phyloP scores from a whole-genome alignment of 2,888 invertebrate genomes.

The Kryphioiulus occultus region DNA sequence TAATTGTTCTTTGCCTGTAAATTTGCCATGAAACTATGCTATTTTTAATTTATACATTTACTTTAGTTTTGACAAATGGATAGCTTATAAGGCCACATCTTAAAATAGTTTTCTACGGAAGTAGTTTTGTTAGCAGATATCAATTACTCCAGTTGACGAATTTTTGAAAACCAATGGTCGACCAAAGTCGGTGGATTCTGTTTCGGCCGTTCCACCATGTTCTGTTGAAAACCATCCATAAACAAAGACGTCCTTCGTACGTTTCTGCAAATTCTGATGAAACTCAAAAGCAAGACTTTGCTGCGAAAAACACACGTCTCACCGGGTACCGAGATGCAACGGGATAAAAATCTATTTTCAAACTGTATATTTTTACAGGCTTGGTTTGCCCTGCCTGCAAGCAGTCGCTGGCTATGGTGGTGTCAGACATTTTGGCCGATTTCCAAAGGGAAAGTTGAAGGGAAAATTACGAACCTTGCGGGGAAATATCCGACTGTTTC shows the following conservation, averaged over 20 bases:
- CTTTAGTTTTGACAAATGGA: too few species aligned
- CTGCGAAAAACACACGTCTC: not conserved
- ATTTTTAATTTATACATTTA: too few species aligned
- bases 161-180: too few species aligned
- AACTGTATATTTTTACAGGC: slow-evolving; percentile 30
- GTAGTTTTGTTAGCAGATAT: too few species aligned
- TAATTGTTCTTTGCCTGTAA: too few species aligned
- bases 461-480: not conserved
- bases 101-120: too few species aligned
- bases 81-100: too few species aligned
- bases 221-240: too few species aligned
- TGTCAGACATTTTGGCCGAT: not conserved
- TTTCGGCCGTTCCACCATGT: too few species aligned
- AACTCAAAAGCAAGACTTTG: not conserved
- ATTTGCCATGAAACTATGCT: too few species aligned
- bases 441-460: not conserved
- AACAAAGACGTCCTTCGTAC: not conserved
- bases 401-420: not conserved
- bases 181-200: too few species aligned
- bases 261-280: not conserved
- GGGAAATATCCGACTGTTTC: not conserved
- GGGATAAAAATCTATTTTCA: not conserved
- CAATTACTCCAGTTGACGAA: too few species aligned
- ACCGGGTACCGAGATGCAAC: not conserved
- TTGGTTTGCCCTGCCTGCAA: slow-evolving; percentile 14